Evolutionary conservation across 2,888 invertebrate genomes (phyloP), one percentile per base, ranked within the genome.

Genomic region (Aquatica leii): DNA sequence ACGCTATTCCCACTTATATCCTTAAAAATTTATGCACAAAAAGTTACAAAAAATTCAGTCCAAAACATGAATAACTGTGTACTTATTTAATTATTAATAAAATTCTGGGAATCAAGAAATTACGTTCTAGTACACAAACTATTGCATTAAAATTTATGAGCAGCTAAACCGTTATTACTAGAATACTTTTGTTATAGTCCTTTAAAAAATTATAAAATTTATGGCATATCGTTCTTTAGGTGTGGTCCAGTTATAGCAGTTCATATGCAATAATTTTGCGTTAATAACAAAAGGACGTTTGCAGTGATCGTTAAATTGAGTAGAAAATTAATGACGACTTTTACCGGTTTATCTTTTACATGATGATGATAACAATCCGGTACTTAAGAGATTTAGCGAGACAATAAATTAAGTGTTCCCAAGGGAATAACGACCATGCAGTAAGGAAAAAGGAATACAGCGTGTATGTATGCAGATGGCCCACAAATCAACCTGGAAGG

Each of bases 401-500:
- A 49, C n/a, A 49, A 12, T 21, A 5, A 31, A 15, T 20, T 24
- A 40, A 24, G 14, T 15, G 31, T 50, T 75, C 73, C 69, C 59
- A 50, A 59, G 68, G 68, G 73, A 72, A 74, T 71, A 73, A 73
- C 50, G 4, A 41, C 11, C 37, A 24, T 24, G 31, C 14, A 35
- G 53, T 35, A 20, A 24, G 24, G 50, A 20, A 46, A 46, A 46
- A 51, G n/a, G 35, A 52, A 43, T 46, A 59, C 51, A 54, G 54
- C 34, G 64, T 69, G 52, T 55, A 46, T 71, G 68, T 78, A 78
- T 78, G 78, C 78, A 78, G 78, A 78, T 78, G 78, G 78, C 76
- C 77, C 76, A 78, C 78, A 79, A 78, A 79, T 78, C 79, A 79
- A 78, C 71, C 69, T 71, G 67, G 65, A 66, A 67, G 69, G 79